Evolutionary conservation across 2,888 invertebrate species (phyloP), one percentile per base, ranked within the genome.

Genomic region (Cremastobaeus sp.): DNA sequence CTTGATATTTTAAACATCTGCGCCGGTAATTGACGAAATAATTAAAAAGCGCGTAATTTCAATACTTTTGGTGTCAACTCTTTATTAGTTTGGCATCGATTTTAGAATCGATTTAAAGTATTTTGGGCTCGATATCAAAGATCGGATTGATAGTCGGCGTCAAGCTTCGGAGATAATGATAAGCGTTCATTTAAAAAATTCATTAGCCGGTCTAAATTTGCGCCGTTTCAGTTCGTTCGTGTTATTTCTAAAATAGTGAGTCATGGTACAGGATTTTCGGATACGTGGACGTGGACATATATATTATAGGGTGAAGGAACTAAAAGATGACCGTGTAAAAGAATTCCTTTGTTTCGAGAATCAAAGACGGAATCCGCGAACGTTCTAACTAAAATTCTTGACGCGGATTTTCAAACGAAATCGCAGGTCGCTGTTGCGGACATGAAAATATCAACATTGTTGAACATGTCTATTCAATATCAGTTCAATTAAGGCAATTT

Each of bases 291-390:
- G 57, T 55, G 70, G 50, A 64, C 70, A 64, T 57, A 70, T 70
- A 70, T 70, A 70, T 70, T 64, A 70, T 48, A 70, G 50, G 70
- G 70, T 70, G 70, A 70, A 70, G 55, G 70, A 62, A 64, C 71
- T 64, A 64, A 71, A 71, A 64, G 71, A 57, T 71, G 71, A 71
- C 57, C 71, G 64, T 52, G 57, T 62, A 71, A 71, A 64, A 71
- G 71, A 71, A 71, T 71, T 55, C 64, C 71, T 71, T 71, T 71
- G 64, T 71, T 71, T 71, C 57, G 50, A 71, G 71, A 71, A 71
- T 57, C 71, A 64, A 71, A 71, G 71, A 35, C 48, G 64, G 64
- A 71, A 64, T 57, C 57, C 50, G 57, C 71, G 50, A 59, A 50
- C 48, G 62, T 20, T 52, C 57, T 52, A 57, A 50, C 71, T 64